Evolutionary conservation across 2,797 vertebrate species (phyloP).

Genomic region (Delichon dasypus): DNA sequence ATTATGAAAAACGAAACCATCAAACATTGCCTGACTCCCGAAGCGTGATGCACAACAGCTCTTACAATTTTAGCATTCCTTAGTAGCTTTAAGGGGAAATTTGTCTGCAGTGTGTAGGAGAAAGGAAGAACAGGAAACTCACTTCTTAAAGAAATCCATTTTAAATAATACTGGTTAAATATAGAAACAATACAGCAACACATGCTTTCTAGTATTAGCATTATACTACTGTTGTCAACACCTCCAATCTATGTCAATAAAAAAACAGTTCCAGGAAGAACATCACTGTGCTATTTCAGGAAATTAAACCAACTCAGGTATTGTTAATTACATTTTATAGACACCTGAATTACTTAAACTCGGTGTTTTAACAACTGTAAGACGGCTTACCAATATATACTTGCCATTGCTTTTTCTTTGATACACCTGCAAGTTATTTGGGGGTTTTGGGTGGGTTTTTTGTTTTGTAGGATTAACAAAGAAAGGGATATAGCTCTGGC

Average conservation of each 20-base stretch:
- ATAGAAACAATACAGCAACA: background rate
- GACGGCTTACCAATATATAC: background rate
- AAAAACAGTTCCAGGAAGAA: background rate
- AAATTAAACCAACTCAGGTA: background rate
- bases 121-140: background rate
- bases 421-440: background rate
- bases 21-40: background rate
- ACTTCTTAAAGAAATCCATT: background rate
- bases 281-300: background rate
- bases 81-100: background rate
- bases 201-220: fast-evolving
- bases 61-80: background rate
- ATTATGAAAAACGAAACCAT: background rate
- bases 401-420: background rate
- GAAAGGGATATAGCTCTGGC: fast-evolving
- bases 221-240: background rate
- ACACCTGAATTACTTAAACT: background rate
- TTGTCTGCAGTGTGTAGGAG: background rate
- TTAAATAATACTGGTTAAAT: background rate
- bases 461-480: background rate
- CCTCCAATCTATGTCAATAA: too few relatives aligned
- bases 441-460: fast-evolving
- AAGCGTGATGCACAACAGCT: background rate
- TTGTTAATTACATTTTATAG: background rate
- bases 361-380: background rate